Evolutionary conservation across 1,140 invertebrate species (phyloP).

Genomic region (Sitobion miscanthi): DNA sequence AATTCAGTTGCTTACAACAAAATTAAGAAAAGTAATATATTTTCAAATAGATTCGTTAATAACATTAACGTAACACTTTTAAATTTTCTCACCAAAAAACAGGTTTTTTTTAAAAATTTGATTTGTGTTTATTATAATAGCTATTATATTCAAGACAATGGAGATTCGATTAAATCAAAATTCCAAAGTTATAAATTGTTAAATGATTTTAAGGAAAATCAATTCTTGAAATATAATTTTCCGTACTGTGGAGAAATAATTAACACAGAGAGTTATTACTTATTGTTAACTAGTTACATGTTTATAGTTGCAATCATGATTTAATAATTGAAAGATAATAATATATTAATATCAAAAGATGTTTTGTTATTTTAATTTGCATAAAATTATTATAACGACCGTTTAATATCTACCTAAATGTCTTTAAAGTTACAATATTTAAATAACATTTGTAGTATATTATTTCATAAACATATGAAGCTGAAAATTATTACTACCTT

Average conservation of each 20-base stretch:
- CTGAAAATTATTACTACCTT: background rate
- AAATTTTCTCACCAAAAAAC: no score
- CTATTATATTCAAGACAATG: background rate
- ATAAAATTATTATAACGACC: no score
- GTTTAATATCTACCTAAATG: no score
- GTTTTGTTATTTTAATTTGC: no score
- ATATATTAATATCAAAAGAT: no score
- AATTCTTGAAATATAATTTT: background rate
- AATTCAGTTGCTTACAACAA: background rate
- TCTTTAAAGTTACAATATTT: background rate
- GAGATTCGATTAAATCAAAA: background rate
- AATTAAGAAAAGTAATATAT: background rate
- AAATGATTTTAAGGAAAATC: background rate
- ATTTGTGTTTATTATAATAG: background rate
- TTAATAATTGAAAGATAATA: no score
- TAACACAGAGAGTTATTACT: background rate
- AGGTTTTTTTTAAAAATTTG: background rate
- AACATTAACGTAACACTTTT: background rate
- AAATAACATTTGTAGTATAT: background rate
- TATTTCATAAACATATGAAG: background rate
- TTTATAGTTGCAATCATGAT: no score
- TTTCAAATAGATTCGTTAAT: background rate
- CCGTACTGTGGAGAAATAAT: background rate
- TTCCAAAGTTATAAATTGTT: background rate
- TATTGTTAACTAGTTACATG: background rate